Base-by-base conservation (phyloP, 1,140 invertebrate species). In the Physella acuta region DNA sequence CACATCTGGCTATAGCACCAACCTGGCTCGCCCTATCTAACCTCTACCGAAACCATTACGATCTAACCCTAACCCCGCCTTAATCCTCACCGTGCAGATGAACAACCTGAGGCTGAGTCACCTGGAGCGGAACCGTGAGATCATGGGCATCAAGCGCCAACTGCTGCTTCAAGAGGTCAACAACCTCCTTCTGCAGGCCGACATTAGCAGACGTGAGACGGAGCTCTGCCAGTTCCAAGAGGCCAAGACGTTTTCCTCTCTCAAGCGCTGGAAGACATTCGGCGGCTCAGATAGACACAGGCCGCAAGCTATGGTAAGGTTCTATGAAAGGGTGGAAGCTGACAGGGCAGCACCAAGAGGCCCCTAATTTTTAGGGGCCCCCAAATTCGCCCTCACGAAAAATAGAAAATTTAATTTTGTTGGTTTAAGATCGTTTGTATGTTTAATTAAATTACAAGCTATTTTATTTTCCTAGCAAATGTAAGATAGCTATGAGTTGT, bases 111-210 rank as follows among this genome's bases (percentile, higher is more conserved):
- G 79, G 2, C 62, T 81, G 60, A 80, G 81, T 71, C 77, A 83
- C 70, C 71, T 81, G 51, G 80, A 84, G 71, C 67, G 82, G 3
- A 83, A 82, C 75, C 79, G 81, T 56, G 78, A 82, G 67, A 81
- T 84, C 34, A 79, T 82, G 77, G 75, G 78, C 37, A 78, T 84
- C 76, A 81, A 82, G 63, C 67, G 80, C 20, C 82, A 83, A 69
- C 76, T 83, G 65, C 69, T 82, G 59, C 68, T 83, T 58, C 82
- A 83, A 68, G 82, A 84, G 74, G 82, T 82, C 16, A 84, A 79
- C 71, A 82, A 84, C 59, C 71, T 83, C 30, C 75, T 84, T 26
- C 75, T 83, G 44, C 79, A 82, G 64, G 81, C 80, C 14, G 81
- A 84, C 71, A 81, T 81, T 37, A 78, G 80, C 8, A 68, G 81